Evolutionary conservation across 2,797 vertebrate species (phyloP).

Genomic region (Mus minutoides): DNA sequence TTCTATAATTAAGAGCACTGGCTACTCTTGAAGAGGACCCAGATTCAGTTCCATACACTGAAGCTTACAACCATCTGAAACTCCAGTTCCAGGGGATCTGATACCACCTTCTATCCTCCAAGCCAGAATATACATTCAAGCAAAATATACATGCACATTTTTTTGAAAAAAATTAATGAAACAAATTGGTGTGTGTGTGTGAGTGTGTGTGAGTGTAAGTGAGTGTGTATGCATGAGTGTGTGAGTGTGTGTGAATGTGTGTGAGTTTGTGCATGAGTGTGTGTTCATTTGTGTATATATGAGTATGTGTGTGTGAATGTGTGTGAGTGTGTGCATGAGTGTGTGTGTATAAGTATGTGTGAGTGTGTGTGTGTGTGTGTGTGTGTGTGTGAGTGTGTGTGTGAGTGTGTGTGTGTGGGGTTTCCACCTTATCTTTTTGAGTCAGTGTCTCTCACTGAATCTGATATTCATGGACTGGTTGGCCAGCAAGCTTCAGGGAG

Average conservation of each 20-base stretch:
- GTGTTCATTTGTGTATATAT: too few species aligned
- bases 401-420: too few species aligned
- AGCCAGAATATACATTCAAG: not conserved
- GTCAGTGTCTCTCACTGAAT: not conserved
- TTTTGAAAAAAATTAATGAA: not conserved
- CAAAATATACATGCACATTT: not conserved
- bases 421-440: too few species aligned
- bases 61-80: not conserved
- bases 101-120: not conserved
- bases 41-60: not conserved
- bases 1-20: not conserved
- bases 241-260: too few species aligned
- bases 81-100: not conserved
- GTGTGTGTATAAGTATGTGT: too few species aligned
- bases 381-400: too few species aligned
- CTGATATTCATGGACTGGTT: not conserved
- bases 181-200: too few species aligned
- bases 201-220: too few species aligned
- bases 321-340: too few species aligned
- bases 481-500: not conserved
- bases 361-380: not conserved
- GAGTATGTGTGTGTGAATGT: too few species aligned
- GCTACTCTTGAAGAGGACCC: not conserved
- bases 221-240: too few species aligned
- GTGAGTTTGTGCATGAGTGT: too few species aligned